These are phyloP conservation scores for Oryctes rhinoceros DNA, from an alignment of 1,140 invertebrate species.

Conservation along the genomic window DNA sequence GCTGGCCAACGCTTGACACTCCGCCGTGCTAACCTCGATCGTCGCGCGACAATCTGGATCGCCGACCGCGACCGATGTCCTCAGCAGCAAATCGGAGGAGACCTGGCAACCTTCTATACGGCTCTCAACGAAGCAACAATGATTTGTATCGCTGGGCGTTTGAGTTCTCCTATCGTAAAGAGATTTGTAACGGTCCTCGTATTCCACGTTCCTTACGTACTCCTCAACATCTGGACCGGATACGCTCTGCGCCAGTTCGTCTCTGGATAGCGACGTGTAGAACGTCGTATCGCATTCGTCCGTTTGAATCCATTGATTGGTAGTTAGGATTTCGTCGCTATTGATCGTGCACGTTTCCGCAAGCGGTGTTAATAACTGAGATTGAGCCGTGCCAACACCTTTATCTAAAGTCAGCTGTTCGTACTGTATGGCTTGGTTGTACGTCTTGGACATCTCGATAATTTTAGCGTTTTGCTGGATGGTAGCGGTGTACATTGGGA, in stretches of 20 bases:
- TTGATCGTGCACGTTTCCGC: no score
- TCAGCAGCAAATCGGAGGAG: not conserved
- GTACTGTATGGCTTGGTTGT: not conserved
- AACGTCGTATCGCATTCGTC: not conserved
- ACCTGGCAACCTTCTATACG: not conserved
- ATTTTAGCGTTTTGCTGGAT: not conserved
- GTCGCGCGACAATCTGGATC: not conserved
- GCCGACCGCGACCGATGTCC: not conserved
- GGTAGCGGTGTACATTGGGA: not conserved
- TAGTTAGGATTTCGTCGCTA: not conserved
- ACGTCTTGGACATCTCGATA: not conserved
- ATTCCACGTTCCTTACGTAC: not conserved
- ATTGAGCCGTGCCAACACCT: not conserved
- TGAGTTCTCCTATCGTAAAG: not conserved
- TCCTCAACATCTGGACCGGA: not conserved
- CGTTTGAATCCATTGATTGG: slow-evolving; percentile 28
- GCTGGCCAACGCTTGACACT: slow-evolving; percentile 5
- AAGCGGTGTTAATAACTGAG: no score
- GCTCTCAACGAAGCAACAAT: not conserved
- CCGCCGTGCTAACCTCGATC: not conserved
- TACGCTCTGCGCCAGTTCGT: not conserved
- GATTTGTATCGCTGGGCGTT: not conserved
- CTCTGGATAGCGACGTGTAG: not conserved
- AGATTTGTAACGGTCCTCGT: not conserved
- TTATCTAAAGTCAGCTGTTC: not conserved